Base-by-base conservation (phyloP, 2,888 invertebrate genomes). In the Bombylius discolor region DNA sequence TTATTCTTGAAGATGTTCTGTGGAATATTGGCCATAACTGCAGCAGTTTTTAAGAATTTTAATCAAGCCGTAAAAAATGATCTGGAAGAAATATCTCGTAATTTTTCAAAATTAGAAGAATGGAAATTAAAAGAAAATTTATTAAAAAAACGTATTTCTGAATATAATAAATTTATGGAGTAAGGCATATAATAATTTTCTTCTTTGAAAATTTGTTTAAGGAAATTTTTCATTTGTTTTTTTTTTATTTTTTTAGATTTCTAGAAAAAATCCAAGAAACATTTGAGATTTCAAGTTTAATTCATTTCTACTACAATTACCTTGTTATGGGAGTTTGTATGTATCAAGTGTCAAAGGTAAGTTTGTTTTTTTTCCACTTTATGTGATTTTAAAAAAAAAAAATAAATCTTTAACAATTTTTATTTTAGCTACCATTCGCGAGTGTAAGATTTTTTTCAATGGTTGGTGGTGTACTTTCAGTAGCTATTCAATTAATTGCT, bases 231-330 rank as follows among this genome's bases (percentile, higher is more conserved):
- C 23, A 23, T 23, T 23, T n/a, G n/a, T n/a, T n/a, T n/a, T n/a
- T n/a, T n/a, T n/a, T n/a, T n/a, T n/a, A n/a, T n/a, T 23, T 23
- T 23, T 23, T 3, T 23, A 23, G 23, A 23, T 23, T 23, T 23
- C 3, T 23, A 23, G 23, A 23, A 23, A 23, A 23, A 23, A 8
- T 47, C 47, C 42, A 54, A 34, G 34, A n/a, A 7, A 54, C 53
- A 31, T 54, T 49, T 23, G 44, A 44, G 34, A 33, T 45, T 4
- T 32, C 49, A 3, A 49, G 44, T 23, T 45, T 54, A 13, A 33
- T 54, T 4, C 53, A 54, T 33, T 54, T 54, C 49, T 33, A n/a
- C 12, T 54, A 54, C 42, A 54, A 54, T 23, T 44, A 49, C 14
- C 9, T 54, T 49, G 47, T 54, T 11, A 54, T 54, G 49, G 53